A percentile compares a stretch with the other conserved stretches of the same genome.
These are phyloP conservation scores for Meandrusa payeni DNA, from an alignment of 2,888 invertebrate species.

Conservation along the genomic window DNA sequence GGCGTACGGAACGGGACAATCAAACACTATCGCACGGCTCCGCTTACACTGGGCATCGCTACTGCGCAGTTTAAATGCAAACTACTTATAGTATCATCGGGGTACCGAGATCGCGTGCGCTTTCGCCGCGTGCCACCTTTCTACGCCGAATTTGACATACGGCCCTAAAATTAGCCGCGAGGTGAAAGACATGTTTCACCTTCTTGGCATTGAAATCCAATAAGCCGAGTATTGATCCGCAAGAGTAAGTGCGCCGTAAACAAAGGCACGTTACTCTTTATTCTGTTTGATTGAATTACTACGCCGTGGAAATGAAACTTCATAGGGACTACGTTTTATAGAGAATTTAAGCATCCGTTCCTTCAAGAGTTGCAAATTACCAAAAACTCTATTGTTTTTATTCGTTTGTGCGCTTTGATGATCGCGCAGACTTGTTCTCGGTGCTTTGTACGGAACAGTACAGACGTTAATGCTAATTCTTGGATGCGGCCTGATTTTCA, in stretches of 20 bases:
- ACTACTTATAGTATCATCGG: constrained; percentile 38
- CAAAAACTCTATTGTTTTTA: constrained; percentile 18
- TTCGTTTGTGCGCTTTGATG: constrained; percentile 16
- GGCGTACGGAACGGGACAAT: constrained; percentile 32
- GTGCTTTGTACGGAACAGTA: constrained; percentile 47
- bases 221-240: constrained; percentile 28
- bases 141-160: constrained; percentile 40
- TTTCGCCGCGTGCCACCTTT: constrained; percentile 41
- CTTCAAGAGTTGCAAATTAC: constrained; percentile 20
- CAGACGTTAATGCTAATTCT: constrained; percentile 57
- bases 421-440: constrained; percentile 15
- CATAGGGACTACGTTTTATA: not conserved
- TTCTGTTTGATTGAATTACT: constrained; percentile 3
- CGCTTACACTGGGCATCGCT: constrained; percentile 36
- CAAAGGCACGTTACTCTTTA: constrained; percentile 10
- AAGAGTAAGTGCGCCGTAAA: constrained; percentile 16
- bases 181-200: constrained; percentile 28
- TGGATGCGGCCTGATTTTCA: constrained; percentile 69
- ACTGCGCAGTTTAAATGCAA: constrained; percentile 43
- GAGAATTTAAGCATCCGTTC: constrained; percentile 7
- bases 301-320: constrained; percentile 1
- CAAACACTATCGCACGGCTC: constrained; percentile 36
- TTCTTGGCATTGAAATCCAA: constrained; percentile 32
- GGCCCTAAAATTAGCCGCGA: constrained; percentile 31
- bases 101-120: constrained; percentile 39